Evolutionary conservation across 2,113 vertebrate species (phyloP).

Genomic region (Gadus macrocephalus): DNA sequence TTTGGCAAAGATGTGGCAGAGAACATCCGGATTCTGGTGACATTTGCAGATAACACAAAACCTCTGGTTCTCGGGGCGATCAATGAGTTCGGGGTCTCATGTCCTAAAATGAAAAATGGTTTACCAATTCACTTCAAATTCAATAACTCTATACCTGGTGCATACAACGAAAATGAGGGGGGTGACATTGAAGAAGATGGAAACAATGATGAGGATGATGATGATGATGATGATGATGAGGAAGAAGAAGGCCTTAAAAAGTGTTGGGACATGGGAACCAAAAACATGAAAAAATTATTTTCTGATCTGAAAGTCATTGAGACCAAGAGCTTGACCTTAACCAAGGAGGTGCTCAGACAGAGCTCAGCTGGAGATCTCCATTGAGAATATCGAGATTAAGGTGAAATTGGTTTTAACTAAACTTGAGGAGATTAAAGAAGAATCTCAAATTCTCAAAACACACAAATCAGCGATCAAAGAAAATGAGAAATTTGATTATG

Average conservation of each 20-base stretch:
- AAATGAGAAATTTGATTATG: slow-evolving; percentile 40
- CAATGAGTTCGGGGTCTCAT: slow-evolving; percentile 28
- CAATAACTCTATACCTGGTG: slow-evolving; percentile 43
- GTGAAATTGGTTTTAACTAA: slow-evolving; percentile 32
- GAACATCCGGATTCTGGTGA: too few relatives aligned
- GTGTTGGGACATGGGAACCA: slow-evolving; percentile 22
- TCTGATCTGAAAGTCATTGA: neutral
- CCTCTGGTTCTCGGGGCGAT: too few relatives aligned
- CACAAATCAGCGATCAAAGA: slow-evolving; percentile 26
- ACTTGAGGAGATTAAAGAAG: slow-evolving; percentile 44
- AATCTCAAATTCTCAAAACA: neutral
- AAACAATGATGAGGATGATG: too few relatives aligned
- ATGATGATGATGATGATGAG: neutral
- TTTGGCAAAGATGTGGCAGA: too few relatives aligned
- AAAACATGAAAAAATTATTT: slow-evolving; percentile 21
- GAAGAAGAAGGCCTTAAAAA: slow-evolving; percentile 2
- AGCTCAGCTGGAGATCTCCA: slow-evolving; percentile 28
- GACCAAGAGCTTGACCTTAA: slow-evolving; percentile 23
- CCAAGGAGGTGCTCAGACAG: slow-evolving; percentile 30
- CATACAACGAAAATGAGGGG: slow-evolving; percentile 25
- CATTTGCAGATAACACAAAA: too few relatives aligned
- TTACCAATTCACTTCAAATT: slow-evolving; percentile 54
- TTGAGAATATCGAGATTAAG: slow-evolving; percentile 29
- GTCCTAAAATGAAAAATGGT: slow-evolving; percentile 23
- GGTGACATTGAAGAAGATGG: too few relatives aligned